Conservation (phyloP, 2,797 vertebrate genomes). For the Myripristis murdjan region DNA sequence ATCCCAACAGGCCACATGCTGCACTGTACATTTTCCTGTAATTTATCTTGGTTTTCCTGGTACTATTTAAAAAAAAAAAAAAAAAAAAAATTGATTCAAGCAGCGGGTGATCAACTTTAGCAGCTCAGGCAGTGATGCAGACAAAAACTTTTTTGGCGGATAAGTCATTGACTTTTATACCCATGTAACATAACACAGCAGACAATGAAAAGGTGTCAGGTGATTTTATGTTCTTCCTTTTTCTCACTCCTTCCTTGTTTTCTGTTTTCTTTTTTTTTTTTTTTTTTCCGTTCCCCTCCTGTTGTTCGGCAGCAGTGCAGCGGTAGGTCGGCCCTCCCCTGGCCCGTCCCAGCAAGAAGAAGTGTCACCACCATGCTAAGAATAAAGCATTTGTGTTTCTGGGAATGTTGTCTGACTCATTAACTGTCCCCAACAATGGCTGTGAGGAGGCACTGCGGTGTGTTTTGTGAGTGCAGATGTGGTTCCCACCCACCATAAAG, state of each 20-base stretch:
- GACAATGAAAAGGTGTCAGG: constrained; percentile 24
- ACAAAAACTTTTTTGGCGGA: not conserved
- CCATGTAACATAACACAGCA: not conserved
- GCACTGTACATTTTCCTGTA: constrained; percentile 29
- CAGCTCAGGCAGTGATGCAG: not conserved
- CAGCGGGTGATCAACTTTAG: not conserved
- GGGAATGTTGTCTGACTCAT: constrained; percentile 67
- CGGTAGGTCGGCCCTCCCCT: not conserved
- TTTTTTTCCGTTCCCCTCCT: constrained; percentile 14
- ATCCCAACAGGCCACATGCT: constrained; percentile 13
- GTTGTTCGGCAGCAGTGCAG: not conserved
- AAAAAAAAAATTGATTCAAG: not conserved
- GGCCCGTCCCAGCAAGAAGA: constrained; percentile 43
- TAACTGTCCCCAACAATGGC: constrained; percentile 51
- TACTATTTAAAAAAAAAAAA: constrained; percentile 12
- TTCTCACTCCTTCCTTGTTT: too few species aligned
- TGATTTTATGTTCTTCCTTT: constrained; percentile 3
- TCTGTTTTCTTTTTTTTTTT: not conserved
- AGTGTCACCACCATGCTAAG: constrained; percentile 46
- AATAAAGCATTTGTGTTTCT: constrained; percentile 52
- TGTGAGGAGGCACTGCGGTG: constrained; percentile 23
- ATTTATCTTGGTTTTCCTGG: constrained; percentile 25
- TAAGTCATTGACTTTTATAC: not conserved
- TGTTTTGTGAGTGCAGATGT: constrained; percentile 16
- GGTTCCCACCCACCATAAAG: constrained; percentile 2